These are phyloP conservation scores for Phodopus roborovskii DNA, from an alignment of 2,113 vertebrate species.

Conservation along the genomic window DNA sequence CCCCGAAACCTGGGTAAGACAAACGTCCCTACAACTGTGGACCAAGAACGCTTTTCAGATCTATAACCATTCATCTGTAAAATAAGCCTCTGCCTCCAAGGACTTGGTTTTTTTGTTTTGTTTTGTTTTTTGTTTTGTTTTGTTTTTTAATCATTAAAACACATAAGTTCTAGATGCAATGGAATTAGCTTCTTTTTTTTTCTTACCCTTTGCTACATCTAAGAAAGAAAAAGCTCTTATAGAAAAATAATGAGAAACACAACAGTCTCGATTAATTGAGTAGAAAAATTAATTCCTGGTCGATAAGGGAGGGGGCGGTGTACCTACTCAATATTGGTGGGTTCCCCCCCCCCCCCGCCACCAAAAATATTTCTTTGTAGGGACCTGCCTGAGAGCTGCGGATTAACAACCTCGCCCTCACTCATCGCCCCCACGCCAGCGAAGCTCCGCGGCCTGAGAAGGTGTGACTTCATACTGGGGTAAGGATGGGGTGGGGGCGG, in stretches of 20 bases:
- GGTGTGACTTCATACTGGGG: constrained; percentile 88
- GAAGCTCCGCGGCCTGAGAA: constrained; percentile 82
- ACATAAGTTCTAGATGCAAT: not conserved
- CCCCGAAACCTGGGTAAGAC: accelerated
- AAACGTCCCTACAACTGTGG: not conserved
- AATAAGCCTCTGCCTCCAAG: not conserved
- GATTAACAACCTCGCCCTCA: constrained; percentile 78
- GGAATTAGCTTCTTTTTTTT: not conserved
- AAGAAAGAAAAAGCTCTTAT: constrained; percentile 38
- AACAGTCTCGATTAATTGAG: not conserved
- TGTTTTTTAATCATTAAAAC: not conserved
- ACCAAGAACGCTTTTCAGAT: not conserved
- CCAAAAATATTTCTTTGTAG: constrained; percentile 76
- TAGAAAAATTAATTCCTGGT: constrained; percentile 5
- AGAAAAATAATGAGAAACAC: constrained; percentile 73
- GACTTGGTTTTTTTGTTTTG: not conserved
- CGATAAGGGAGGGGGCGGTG: not conserved
- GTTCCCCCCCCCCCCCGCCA: no score
- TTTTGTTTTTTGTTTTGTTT: no score
- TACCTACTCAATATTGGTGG: constrained; percentile 64
- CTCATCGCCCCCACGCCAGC: constrained; percentile 9
- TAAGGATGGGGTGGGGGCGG: constrained; percentile 88
- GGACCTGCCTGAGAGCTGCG: constrained; percentile 79
- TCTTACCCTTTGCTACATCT: not conserved
- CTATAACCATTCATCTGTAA: not conserved